Evolutionary conservation across 2,888 invertebrate species (phyloP).

Genomic region (Ectemnius lituratus): DNA sequence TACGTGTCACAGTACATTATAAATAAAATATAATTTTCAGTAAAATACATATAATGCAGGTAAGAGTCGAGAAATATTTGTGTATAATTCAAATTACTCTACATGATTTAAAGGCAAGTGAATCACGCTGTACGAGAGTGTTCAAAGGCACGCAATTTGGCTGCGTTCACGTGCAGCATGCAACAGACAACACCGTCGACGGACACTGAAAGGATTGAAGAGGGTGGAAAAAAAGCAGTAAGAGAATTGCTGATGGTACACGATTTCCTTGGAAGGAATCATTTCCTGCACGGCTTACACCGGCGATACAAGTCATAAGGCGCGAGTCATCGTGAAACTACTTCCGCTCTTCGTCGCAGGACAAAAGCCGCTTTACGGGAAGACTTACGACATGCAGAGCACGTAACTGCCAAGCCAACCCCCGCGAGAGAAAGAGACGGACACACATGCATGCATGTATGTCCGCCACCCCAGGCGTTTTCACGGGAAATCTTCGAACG

Average conservation of each 20-base stretch:
- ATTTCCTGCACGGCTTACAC: conserved; percentile 4
- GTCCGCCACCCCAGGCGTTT: conserved; percentile 6
- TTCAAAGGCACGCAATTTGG: too few relatives aligned
- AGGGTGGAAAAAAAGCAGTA: too few relatives aligned
- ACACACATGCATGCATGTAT: too few relatives aligned
- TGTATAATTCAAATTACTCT: too few relatives aligned
- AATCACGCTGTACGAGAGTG: too few relatives aligned
- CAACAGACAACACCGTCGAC: too few relatives aligned
- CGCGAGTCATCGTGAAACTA: conserved; percentile 47
- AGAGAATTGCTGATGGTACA: background rate
- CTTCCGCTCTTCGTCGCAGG: conserved; percentile 39
- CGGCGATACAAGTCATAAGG: conserved; percentile 22
- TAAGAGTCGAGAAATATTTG: background rate
- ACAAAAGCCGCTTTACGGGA: conserved; percentile 51
- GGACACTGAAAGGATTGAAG: too few relatives aligned
- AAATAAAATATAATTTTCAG: too few relatives aligned
- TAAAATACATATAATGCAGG: background rate
- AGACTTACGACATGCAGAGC: conserved; percentile 48
- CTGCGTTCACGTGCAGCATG: too few relatives aligned
- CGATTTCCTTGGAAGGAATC: background rate
- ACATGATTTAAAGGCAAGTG: too few relatives aligned
- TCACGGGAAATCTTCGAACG: conserved; percentile 30
- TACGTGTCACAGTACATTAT: too few relatives aligned
- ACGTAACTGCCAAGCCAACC: conserved; percentile 31
- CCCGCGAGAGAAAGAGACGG: conserved; percentile 7